A percentile compares a stretch with the other conserved stretches of the same genome.
These are phyloP conservation scores for Volucella inanis DNA, from an alignment of 2,888 invertebrate species.

Conservation along the genomic window DNA sequence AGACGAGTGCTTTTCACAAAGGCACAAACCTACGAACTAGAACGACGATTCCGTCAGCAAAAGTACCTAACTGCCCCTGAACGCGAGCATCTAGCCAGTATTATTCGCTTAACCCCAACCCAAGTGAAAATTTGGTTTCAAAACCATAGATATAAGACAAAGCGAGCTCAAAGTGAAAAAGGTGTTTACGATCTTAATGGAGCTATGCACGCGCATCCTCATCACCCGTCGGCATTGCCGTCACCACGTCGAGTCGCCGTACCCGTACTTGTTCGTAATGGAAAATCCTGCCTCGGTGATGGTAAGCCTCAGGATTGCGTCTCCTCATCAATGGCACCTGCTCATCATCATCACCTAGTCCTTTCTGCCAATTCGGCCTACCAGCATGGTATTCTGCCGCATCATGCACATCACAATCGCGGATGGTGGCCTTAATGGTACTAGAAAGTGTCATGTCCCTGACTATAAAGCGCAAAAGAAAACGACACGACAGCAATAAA, in stretches of 20 bases:
- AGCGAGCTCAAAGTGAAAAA: constrained; percentile 97
- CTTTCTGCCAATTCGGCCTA: constrained; percentile 83
- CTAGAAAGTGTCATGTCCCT: constrained; percentile 74
- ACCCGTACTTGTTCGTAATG: constrained; percentile 96
- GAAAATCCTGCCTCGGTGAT: constrained; percentile 92
- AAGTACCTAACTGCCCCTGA: constrained; percentile 98
- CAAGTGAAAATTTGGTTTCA: constrained; percentile 99
- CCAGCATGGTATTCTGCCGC: constrained; percentile 80
- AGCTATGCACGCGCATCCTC: constrained; percentile 79
- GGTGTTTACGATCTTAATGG: constrained; percentile 86
- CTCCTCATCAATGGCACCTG: constrained; percentile 78
- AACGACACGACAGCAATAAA: constrained; percentile 32
- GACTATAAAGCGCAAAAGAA: constrained; percentile 31
- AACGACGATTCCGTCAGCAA: constrained; percentile 97
- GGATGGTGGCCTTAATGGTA: constrained; percentile 83
- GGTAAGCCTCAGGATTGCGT: constrained; percentile 84
- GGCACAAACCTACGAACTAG: constrained; percentile 97
- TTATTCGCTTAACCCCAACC: constrained; percentile 97
- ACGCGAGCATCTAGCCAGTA: constrained; percentile 96
- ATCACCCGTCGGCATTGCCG: constrained; percentile 85
- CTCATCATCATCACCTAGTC: constrained; percentile 83
- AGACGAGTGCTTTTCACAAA: constrained; percentile 98
- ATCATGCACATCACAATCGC: constrained; percentile 78
- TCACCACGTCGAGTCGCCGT: constrained; percentile 96
- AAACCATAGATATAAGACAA: constrained; percentile 99